Conservation (phyloP, 2,888 invertebrate species). For the Allolobophora icterica region DNA sequence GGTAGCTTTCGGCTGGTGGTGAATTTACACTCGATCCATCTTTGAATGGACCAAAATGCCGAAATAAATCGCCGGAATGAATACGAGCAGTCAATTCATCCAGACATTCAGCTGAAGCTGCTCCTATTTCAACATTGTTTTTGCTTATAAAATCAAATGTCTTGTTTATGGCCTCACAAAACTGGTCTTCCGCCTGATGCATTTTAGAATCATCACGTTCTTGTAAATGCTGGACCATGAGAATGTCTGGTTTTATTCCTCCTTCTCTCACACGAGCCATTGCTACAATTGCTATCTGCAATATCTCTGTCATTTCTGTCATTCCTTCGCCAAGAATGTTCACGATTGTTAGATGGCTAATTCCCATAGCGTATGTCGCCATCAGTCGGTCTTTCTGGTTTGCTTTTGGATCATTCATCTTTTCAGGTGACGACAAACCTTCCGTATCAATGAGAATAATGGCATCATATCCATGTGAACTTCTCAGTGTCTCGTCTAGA, state of each 20-base stretch:
- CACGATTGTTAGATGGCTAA: neutral
- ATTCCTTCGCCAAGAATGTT: slow-evolving; percentile 21
- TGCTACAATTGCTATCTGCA: slow-evolving; percentile 18
- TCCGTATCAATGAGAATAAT: neutral
- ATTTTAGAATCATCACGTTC: neutral
- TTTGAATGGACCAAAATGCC: slow-evolving; percentile 23
- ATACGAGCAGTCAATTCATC: neutral
- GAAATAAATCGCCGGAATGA: neutral
- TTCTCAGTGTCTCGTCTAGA: neutral
- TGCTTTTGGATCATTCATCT: slow-evolving; percentile 19
- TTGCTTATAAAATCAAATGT: neutral
- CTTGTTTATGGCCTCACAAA: neutral
- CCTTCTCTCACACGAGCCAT: neutral
- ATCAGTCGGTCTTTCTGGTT: neutral
- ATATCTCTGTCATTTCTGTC: neutral
- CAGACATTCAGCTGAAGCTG: neutral
- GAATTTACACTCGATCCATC: neutral
- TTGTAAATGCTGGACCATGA: neutral
- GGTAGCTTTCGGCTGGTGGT: neutral
- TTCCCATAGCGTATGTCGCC: neutral
- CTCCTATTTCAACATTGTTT: neutral
- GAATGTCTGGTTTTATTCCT: slow-evolving; percentile 18
- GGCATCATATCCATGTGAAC: neutral
- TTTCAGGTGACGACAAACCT: neutral
- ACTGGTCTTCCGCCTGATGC: neutral